Base-by-base conservation (phyloP, 2,797 vertebrate species). In the Tolypeutes matacus region DNA sequence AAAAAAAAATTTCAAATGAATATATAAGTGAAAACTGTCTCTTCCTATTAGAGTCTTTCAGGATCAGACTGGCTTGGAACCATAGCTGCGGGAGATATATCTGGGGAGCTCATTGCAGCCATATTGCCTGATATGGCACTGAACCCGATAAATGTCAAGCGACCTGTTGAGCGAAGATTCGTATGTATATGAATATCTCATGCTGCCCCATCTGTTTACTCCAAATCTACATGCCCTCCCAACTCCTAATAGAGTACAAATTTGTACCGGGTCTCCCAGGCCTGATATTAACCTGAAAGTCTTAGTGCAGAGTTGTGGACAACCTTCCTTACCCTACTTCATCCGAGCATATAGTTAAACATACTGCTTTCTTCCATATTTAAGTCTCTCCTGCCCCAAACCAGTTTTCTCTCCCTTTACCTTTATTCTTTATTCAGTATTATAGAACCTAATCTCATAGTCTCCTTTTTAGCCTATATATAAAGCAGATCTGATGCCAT, bases 21-120 rank as follows among this genome's bases (percentile, higher is more conserved):
- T 14, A 27, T 17, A 39, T 86, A 31, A 93, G 53, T 82, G 49
- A n/a, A 88, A 96, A 25, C 87, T 23, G 1, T 94, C 80, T 95
- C 56, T 95, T 91, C n/a, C 34, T 92, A 96, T 31, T 98, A 99
- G 99, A 99, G 99, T 97, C 96, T 99, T 21, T 99, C 99, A 0
- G 98, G 99, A 98, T 99, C 99, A 0, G 99, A 99, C 92, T 99
- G 99, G 99, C 89, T 99, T 94, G 99, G 99, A 97, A 94, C 98
- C 0, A 94, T 99, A 90, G 98, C 98, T 23, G 98, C 99, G 0
- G 98, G 98, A 7, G 99, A 99, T 97, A 97, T 98, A 91, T 97
- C 98, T 0, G 99, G 99, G 0, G 99, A 99, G 85, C 98, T 99
- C 95, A 98, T 99, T 89, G 96, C 99, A 29, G 97, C 98, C 0